Base-by-base conservation (phyloP, 1,140 invertebrate species). In the Nebria ingens region DNA sequence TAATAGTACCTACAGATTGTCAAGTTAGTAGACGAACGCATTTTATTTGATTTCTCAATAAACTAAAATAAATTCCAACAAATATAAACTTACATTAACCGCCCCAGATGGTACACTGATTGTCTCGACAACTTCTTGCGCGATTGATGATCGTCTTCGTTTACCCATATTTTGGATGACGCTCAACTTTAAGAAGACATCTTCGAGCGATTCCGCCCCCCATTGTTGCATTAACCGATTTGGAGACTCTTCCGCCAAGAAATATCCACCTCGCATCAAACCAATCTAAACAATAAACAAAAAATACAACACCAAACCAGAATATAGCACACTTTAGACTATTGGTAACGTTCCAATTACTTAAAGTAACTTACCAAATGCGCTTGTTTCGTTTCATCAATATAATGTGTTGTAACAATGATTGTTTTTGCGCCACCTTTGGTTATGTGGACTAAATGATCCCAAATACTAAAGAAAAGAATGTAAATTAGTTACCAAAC, bases 331-430 rank as follows among this genome's bases (percentile, higher is more conserved):
- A n/a, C n/a, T n/a, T n/a, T n/a, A n/a, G n/a, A n/a, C n/a, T n/a
- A n/a, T n/a, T n/a, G n/a, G 25, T 34, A 34, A 9, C 25, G 25
- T 34, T 34, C 6, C 25, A 34, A 34, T 34, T 34, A 9, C 6
- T 6, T 34, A 9, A 34, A 34, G 6, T 45, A 12, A 45, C 40
- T 12, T 75, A 85, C 82, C 62, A 86, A 79, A 65, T 82, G 79
- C 11, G 92, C 93, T 72, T 97, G 91, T 58, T 91, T 81, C 1
- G 94, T 95, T 71, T 97, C 95, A 69, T 98, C 94, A 56, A 97
- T 97, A 66, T 98, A 97, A 76, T 97, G 94, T 11, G 95, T 98
- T 1, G 95, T 98, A 55, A 98, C 94, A 56, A 98, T 95, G 25
- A 97, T 91, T 9, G 94, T 97, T 19, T 87, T 93, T 57, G 81